Evolutionary conservation across 2,888 invertebrate species (phyloP), one percentile per base, ranked within the genome.

Genomic region (Scrobipalpa atriplicella): DNA sequence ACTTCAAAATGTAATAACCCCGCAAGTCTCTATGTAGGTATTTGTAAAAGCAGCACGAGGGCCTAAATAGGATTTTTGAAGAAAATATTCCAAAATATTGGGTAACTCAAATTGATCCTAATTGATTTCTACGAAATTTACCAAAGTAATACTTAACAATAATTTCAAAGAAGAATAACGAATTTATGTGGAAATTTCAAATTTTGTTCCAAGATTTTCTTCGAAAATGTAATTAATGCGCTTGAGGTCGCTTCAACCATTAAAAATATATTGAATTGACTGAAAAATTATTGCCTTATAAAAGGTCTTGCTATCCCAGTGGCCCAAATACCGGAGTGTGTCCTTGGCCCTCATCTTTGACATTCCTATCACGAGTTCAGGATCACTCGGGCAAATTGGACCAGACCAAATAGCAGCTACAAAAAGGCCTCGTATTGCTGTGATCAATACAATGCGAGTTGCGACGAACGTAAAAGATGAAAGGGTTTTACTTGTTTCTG

Each of bases 311-410:
- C n/a, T 47, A 47, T 47, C 47, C 47, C 47, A n/a, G 47, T 47
- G 47, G 47, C 47, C 47, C 47, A 47, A n/a, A 47, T 47, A 47
- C 47, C n/a, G 47, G 47, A n/a, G 16, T 16, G 47, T 2, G 47
- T 47, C 10, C 43, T 43, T 43, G 43, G 43, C 43, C 43, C 43
- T 43, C 43, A 13, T 11, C 43, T 13, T 47, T 47, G 47, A 10
- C 47, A 47, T 47, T 47, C 47, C 47, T 16, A n/a, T 47, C 47
- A 16, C 16, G 47, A n/a, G 47, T 16, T 47, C 47, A 47, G 47
- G 47, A 47, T 47, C 16, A 47, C 47, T 47, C 8, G 47, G 47
- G n/a, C 1, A 47, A 47, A 47, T 47, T 47, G 47, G 8, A 47
- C 43, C 1, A 8, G 13, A 47, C n/a, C 3, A 47, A n/a, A 16